These are phyloP conservation scores for Dexiosoma caninum DNA, from an alignment of 2,888 invertebrate genomes.

Conservation along the genomic window DNA sequence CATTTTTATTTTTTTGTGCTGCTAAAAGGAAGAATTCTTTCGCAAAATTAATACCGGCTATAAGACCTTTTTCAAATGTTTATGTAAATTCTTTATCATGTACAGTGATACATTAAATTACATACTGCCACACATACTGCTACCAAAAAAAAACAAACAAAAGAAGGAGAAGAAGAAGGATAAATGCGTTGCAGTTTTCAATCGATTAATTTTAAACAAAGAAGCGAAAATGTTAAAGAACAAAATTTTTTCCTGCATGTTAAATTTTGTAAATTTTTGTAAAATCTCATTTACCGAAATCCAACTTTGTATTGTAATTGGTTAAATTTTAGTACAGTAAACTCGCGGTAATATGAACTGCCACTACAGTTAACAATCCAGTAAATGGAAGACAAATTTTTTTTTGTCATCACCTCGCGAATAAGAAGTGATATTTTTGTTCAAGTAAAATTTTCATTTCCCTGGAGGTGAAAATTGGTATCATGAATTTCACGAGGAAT, in stretches of 20 bases:
- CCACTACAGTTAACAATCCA: too few relatives aligned
- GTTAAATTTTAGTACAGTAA: too few relatives aligned
- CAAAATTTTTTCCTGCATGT: neutral
- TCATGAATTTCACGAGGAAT: too few relatives aligned
- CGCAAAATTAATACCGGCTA: constrained; percentile 63
- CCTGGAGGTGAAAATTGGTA: too few relatives aligned
- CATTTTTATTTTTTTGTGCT: constrained; percentile 31
- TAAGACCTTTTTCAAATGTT: constrained; percentile 45
- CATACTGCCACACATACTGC: neutral
- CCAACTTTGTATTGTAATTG: too few relatives aligned
- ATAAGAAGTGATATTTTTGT: too few relatives aligned
- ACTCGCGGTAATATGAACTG: too few relatives aligned
- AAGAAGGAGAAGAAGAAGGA: too few relatives aligned
- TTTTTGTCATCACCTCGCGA: too few relatives aligned
- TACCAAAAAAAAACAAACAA: neutral
- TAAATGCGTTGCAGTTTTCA: constrained; percentile 53
- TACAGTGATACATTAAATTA: neutral
- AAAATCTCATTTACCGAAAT: neutral
- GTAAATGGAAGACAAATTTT: too few relatives aligned
- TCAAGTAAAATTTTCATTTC: too few relatives aligned
- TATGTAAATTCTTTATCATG: constrained; percentile 19
- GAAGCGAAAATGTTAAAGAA: constrained; percentile 19
- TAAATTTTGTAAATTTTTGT: too few relatives aligned
- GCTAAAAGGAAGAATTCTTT: constrained; percentile 42
- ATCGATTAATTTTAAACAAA: constrained; percentile 61